phyloP scores from a whole-genome alignment of 2,888 invertebrate genomes.

The Campoplex capitator region DNA sequence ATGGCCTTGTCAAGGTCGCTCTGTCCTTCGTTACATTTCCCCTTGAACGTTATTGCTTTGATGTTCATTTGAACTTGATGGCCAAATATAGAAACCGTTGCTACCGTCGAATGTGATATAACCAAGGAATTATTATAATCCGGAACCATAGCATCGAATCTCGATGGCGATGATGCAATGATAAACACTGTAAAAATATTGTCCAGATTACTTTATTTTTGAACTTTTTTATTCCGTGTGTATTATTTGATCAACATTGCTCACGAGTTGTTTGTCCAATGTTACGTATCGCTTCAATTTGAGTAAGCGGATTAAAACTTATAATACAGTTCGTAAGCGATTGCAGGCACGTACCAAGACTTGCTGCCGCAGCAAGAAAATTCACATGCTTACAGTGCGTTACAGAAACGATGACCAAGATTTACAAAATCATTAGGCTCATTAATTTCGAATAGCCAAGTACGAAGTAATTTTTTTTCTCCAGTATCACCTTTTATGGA shows the following conservation, averaged over 20 bases:
- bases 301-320: conserved; percentile 3
- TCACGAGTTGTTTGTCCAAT: conserved; percentile 5
- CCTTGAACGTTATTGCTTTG: conserved; percentile 15
- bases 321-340: neutral
- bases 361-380: neutral
- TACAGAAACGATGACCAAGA: neutral
- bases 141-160: neutral
- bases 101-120: neutral
- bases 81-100: neutral
- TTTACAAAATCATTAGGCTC: neutral
- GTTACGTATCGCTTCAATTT: conserved; percentile 12
- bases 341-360: conserved; percentile 23
- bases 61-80: conserved; percentile 26
- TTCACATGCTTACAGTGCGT: neutral
- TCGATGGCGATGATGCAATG: neutral
- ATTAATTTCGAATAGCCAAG: neutral
- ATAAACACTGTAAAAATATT: neutral
- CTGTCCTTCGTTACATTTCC: conserved; percentile 6
- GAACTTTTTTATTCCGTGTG: neutral
- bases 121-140: neutral
- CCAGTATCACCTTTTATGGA: neutral
- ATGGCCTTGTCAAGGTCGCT: conserved; percentile 20
- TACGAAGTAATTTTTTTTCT: neutral
- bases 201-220: neutral
- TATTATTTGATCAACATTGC: neutral